phyloP scores from a whole-genome alignment of 2,113 vertebrate genomes.

The Saccopteryx bilineata region DNA sequence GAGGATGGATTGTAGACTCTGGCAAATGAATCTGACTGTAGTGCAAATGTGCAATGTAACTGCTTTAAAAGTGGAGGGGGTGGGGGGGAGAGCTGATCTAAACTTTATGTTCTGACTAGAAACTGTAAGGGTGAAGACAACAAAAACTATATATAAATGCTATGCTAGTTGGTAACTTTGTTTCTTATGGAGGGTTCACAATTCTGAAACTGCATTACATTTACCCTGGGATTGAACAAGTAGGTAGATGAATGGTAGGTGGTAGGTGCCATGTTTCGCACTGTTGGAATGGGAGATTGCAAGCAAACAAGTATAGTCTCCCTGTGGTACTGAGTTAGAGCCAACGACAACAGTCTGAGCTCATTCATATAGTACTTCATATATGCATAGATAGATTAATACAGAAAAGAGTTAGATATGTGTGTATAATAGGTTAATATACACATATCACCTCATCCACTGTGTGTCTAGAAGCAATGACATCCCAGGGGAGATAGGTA shows the following conservation, averaged over 20 bases:
- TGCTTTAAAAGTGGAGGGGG: too few relatives aligned
- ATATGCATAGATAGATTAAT: neutral
- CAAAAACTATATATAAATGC: neutral
- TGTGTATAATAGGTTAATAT: neutral
- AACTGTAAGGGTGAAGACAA: neutral
- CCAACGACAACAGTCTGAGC: neutral
- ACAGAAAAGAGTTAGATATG: neutral
- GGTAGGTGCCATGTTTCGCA: neutral
- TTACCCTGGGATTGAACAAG: neutral
- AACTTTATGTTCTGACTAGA: neutral
- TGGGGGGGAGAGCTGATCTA: neutral
- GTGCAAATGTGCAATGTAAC: neutral
- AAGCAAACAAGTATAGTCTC: neutral
- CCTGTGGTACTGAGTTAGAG: neutral
- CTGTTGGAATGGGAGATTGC: neutral
- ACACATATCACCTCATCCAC: neutral
- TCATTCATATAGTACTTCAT: neutral
- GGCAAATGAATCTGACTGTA: neutral
- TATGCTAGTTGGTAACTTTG: neutral
- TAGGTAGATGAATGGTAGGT: neutral
- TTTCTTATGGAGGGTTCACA: neutral
- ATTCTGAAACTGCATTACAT: neutral
- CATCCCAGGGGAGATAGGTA: neutral
- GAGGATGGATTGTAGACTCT: neutral
- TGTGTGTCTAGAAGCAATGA: neutral